These are phyloP conservation scores for Trichoplusia ni DNA, from an alignment of 1,140 invertebrate species.

Conservation along the genomic window DNA sequence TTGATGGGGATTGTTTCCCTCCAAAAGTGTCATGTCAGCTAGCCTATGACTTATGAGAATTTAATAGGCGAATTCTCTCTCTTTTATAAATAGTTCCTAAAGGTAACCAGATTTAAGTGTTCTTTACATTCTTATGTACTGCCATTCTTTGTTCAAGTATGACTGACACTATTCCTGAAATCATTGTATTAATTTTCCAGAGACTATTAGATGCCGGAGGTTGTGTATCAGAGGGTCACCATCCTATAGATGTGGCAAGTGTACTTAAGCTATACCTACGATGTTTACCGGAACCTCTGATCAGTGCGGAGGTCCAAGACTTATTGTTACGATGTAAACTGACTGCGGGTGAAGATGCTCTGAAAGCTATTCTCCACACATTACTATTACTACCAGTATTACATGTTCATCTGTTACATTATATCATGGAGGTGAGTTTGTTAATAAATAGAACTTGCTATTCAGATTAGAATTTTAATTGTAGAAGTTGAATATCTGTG, in stretches of 20 bases:
- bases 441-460: background rate
- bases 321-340: conserved; percentile 87
- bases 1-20: conserved; percentile 7
- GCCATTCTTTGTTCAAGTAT: too few relatives aligned
- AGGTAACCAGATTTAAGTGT: too few relatives aligned
- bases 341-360: conserved; percentile 64
- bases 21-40: background rate
- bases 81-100: too few relatives aligned
- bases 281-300: conserved; percentile 90
- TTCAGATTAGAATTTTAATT: too few relatives aligned
- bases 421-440: conserved; percentile 78
- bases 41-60: too few relatives aligned
- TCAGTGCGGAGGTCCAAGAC: conserved; percentile 86
- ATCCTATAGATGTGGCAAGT: conserved; percentile 91
- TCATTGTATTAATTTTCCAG: conserved; percentile 65
- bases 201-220: conserved; percentile 85
- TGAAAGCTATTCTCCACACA: conserved; percentile 74
- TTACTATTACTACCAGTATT: conserved; percentile 74
- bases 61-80: too few relatives aligned
- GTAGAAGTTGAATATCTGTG: too few relatives aligned
- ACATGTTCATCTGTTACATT: conserved; percentile 79
- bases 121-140: too few relatives aligned
- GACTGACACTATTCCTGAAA: conserved; percentile 26
- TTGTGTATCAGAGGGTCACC: conserved; percentile 84
- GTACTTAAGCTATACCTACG: conserved; percentile 92